phyloP scores from a whole-genome alignment of 1,140 invertebrate genomes.

The Leptopilina boulardi region DNA sequence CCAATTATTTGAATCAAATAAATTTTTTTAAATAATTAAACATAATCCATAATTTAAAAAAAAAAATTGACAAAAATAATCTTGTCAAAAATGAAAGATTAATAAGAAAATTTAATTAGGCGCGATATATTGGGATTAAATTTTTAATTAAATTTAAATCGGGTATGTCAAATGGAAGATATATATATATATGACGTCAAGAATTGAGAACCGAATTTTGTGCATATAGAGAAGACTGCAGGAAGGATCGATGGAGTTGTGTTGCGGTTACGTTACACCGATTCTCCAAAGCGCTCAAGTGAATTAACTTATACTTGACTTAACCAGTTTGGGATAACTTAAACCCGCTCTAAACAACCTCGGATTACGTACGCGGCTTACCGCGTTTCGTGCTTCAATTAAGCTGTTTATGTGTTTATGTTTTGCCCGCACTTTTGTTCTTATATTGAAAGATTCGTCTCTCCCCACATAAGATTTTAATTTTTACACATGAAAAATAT shows the following conservation, averaged over 20 bases:
- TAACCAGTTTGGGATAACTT: constrained; percentile 61
- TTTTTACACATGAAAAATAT: not conserved
- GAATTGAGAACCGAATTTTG: not conserved
- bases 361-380: constrained; percentile 60
- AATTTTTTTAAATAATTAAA: too few species aligned
- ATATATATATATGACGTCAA: not conserved
- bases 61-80: too few species aligned
- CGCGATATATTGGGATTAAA: too few species aligned
- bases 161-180: too few species aligned
- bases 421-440: constrained; percentile 26
- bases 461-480: not conserved
- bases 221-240: not conserved
- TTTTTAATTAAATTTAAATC: too few species aligned
- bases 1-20: too few species aligned
- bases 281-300: constrained; percentile 51
- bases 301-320: constrained; percentile 57
- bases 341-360: constrained; percentile 56
- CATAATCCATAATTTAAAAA: too few species aligned
- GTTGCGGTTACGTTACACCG: constrained; percentile 49
- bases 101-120: too few species aligned
- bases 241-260: constrained; percentile 11
- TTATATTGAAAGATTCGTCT: not conserved
- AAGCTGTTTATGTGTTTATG: constrained; percentile 58
- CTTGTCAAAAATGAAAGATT: too few species aligned
- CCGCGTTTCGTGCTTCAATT: constrained; percentile 57